Base-by-base conservation (phyloP, 2,888 invertebrate genomes). In the Nomada fabriciana region DNA sequence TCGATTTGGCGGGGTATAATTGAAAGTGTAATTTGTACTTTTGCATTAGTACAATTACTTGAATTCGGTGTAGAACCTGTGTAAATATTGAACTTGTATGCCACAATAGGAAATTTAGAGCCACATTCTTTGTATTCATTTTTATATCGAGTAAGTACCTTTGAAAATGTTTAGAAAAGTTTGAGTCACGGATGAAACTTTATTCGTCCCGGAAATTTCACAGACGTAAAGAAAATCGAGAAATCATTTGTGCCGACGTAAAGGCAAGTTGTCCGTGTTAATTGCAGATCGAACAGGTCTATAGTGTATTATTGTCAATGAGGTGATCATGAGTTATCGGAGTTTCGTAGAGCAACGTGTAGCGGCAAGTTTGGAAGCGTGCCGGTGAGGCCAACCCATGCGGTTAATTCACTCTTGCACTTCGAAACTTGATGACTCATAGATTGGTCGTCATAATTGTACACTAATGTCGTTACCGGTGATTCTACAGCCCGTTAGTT, bases 361-460 rank as follows among this genome's bases (percentile, higher is more conserved):
- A 63, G 53, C 57, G 57, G 69, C 52, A 88, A 84, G 84, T 87
- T 86, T 61, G 80, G 61, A 71, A 88, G 73, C 74, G 72, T 80
- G 80, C 86, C 79, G 83, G 74, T 73, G 60, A 60, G 73, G 42
- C 69, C 76, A 85, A 89, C 36, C 80, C 82, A 80, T 76, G 87
- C 83, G 80, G 83, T 88, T 88, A 86, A 88, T 88, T 88, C 85
- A 83, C 77, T 80, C 79, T 78, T 85, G 85, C 83, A 88, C 83
- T 88, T 88, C 73, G 85, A 82, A 88, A 88, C 88, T 88, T 77
- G 74, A 86, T 88, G 83, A 85, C 79, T 85, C 83, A 63, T 69
- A 64, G 77, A 88, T 86, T 78, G 83, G 74, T 80, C 80, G 76
- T 88, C 81, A 85, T 86, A 88, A 88, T 88, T 88, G 87, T 83